These are phyloP conservation scores for Lineus longissimus DNA, from an alignment of 1,140 invertebrate species.

Conservation along the genomic window DNA sequence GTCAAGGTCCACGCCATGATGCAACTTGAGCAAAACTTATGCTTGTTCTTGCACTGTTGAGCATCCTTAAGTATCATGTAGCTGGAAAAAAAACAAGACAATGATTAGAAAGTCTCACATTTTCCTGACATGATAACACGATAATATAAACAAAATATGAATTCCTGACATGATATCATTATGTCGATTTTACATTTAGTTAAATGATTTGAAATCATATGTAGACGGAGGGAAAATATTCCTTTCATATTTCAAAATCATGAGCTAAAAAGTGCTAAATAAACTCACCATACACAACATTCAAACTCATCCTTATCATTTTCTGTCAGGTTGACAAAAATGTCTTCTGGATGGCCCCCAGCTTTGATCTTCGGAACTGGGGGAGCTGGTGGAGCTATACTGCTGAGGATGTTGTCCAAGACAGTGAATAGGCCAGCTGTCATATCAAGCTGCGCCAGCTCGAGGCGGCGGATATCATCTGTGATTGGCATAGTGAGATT, in stretches of 20 bases:
- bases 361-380: slow-evolving; percentile 25
- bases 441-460: neutral
- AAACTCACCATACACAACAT: slow-evolving; percentile 42
- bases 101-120: neutral
- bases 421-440: neutral
- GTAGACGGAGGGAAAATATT: neutral
- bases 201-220: neutral
- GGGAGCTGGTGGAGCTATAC: neutral
- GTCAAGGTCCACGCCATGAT: slow-evolving; percentile 43
- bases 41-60: slow-evolving; percentile 39
- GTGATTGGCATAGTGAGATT: neutral
- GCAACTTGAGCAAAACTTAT: slow-evolving; percentile 44
- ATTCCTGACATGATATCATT: neutral
- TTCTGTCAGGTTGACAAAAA: slow-evolving; percentile 37
- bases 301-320: slow-evolving; percentile 40
- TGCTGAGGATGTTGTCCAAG: neutral
- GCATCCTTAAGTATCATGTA: slow-evolving; percentile 42
- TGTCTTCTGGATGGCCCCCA: slow-evolving; percentile 41
- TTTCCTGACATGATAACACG: neutral
- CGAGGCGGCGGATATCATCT: slow-evolving; percentile 1
- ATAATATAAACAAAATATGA: neutral
- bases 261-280: neutral
- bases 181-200: neutral
- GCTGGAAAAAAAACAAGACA: slow-evolving; percentile 25
- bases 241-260: neutral